Conservation (phyloP, 2,888 invertebrate species). For the Maniola hyperantus region DNA sequence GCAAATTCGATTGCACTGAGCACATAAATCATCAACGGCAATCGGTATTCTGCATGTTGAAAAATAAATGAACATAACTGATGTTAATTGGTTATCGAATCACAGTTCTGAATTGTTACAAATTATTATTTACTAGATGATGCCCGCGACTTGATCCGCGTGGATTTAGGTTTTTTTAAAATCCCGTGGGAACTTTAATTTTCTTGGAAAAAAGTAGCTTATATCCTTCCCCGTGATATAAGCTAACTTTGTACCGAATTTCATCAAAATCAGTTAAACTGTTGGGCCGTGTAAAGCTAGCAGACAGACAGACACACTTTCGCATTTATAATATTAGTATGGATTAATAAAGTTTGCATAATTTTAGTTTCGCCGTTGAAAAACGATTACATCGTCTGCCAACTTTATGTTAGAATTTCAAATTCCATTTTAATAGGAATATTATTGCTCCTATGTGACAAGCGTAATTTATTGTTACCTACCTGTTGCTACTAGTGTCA, state of each 20-base stretch:
- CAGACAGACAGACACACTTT: too few relatives aligned
- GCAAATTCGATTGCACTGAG: slow-evolving; percentile 25
- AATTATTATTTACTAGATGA: not conserved
- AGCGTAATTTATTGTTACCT: not conserved
- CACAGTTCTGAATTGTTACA: not conserved
- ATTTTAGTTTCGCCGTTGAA: not conserved
- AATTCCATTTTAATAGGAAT: not conserved
- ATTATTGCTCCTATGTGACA: too few relatives aligned
- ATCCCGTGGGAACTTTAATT: too few relatives aligned
- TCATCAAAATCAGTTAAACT: too few relatives aligned
- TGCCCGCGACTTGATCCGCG: too few relatives aligned
- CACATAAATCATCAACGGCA: slow-evolving; percentile 27
- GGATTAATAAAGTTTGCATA: not conserved
- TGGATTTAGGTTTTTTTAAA: too few relatives aligned
- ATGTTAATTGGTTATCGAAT: slow-evolving; percentile 24
- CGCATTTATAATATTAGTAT: too few relatives aligned
- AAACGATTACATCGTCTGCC: not conserved
- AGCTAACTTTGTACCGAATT: too few relatives aligned
- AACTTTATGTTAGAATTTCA: not conserved
- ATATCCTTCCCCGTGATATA: too few relatives aligned
- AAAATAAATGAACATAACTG: slow-evolving; percentile 31
- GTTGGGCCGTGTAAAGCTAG: too few relatives aligned
- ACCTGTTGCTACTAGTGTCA: not conserved
- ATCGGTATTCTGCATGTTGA: slow-evolving; percentile 20
- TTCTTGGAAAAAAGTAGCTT: too few relatives aligned